Base-by-base conservation (phyloP, 2,888 invertebrate genomes). In the Orgyia antiqua region DNA sequence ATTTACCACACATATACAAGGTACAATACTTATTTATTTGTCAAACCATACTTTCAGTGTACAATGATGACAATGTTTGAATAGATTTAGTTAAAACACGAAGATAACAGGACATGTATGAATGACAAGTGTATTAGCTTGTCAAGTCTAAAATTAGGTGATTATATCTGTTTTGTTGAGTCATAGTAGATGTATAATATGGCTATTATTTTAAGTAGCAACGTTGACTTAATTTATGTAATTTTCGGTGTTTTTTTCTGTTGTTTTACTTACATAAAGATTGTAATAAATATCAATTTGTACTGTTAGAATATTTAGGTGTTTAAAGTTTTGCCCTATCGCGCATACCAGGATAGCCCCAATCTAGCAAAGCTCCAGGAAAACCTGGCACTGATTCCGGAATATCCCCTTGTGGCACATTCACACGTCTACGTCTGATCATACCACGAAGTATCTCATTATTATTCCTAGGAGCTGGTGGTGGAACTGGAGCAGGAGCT, bases 221-320 rank as follows among this genome's bases (percentile, higher is more conserved):
- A 8, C 4, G 33, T 26, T 26, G 40, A 38, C 36, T 31, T 29
- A 11, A 25, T 33, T 29, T 36, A 29, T n/a, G 36, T 51, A 31
- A 40, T 39, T 44, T 35, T 26, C 13, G 23, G 4, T 31, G 0
- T 41, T 52, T 53, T 53, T 52, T 19, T 45, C n/a, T 19, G n/a
- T 20, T 8, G 8, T 8, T 2, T 18, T 18, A 18, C 18, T n/a
- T n/a, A n/a, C n/a, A n/a, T n/a, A n/a, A n/a, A n/a, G n/a, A n/a
- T n/a, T n/a, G n/a, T n/a, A n/a, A n/a, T n/a, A n/a, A n/a, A n/a
- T n/a, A n/a, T n/a, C n/a, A n/a, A n/a, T n/a, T n/a, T n/a, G n/a
- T n/a, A n/a, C n/a, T n/a, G n/a, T n/a, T n/a, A n/a, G n/a, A n/a
- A n/a, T n/a, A n/a, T n/a, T n/a, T n/a, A n/a, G n/a, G n/a, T n/a